phyloP scores from a whole-genome alignment of 2,888 invertebrate species.

The Epinotia nisella region DNA sequence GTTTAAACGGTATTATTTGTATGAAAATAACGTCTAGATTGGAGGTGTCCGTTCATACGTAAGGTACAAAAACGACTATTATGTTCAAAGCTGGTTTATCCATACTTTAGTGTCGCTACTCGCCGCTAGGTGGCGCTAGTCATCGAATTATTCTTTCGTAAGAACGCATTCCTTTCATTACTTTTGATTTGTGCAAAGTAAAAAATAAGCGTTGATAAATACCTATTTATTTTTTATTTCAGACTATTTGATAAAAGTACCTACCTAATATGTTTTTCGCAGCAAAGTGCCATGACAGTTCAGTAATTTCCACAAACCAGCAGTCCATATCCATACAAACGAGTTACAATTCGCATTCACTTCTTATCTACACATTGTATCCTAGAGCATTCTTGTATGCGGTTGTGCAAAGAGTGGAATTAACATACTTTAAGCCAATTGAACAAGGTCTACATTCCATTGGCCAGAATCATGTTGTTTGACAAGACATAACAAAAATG shows the following conservation, averaged over 20 bases:
- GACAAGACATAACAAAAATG: slow-evolving; percentile 63
- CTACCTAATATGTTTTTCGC: background rate
- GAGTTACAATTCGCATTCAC: slow-evolving; percentile 56
- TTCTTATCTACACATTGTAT: slow-evolving; percentile 60
- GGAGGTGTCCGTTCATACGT: background rate
- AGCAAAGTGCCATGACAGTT: background rate
- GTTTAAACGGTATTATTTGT: too few species aligned
- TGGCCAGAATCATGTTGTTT: background rate
- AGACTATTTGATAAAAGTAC: background rate
- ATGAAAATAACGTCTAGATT: too few species aligned
- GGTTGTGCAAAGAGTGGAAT: background rate
- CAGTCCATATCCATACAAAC: slow-evolving; percentile 36
- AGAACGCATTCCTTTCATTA: background rate
- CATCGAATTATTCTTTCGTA: background rate
- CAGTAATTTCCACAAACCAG: slow-evolving; percentile 14
- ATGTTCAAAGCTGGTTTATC: background rate
- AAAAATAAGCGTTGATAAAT: background rate
- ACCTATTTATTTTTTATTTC: too few species aligned
- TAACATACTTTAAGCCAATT: background rate
- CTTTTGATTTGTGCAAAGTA: background rate
- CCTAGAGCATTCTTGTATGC: slow-evolving; percentile 32
- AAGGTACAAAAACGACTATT: background rate
- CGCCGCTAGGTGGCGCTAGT: slow-evolving; percentile 15
- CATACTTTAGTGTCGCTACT: slow-evolving; percentile 1
- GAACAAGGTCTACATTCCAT: background rate